Conservation (phyloP, 1,140 invertebrate genomes). For the Hetaerina americana region DNA sequence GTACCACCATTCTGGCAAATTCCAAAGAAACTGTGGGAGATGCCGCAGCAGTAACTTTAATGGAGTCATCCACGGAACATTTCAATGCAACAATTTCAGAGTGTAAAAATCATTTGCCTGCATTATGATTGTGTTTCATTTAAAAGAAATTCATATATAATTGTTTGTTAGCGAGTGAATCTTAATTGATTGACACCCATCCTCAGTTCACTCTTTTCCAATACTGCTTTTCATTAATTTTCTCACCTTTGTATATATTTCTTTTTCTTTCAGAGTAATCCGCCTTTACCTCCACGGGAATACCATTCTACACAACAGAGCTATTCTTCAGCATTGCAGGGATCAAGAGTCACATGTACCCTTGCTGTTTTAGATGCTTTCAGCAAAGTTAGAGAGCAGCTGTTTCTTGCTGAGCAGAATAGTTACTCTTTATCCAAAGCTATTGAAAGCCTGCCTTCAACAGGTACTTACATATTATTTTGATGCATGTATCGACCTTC, state of each 20-base stretch:
- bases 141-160: no score
- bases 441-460: slow-evolving; percentile 33
- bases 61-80: no score
- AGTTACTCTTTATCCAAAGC: slow-evolving; percentile 32
- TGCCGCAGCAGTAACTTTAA: no score
- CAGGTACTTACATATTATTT: slow-evolving; percentile 17
- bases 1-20: no score
- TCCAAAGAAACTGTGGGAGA: no score
- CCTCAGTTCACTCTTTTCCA: no score
- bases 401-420: slow-evolving; percentile 36
- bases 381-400: slow-evolving; percentile 39
- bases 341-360: slow-evolving; percentile 18
- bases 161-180: no score
- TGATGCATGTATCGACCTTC: background rate
- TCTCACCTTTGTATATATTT: background rate
- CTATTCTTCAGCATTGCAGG: slow-evolving; percentile 22
- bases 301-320: slow-evolving; percentile 27
- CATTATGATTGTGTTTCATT: no score
- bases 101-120: no score
- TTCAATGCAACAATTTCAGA: no score
- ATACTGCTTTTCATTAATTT: no score
- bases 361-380: slow-evolving; percentile 43
- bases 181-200: no score
- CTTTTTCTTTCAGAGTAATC: slow-evolving; percentile 30
- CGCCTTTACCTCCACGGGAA: slow-evolving; percentile 36